Base-by-base conservation (phyloP, 2,113 vertebrate species). In the Percina caprodes region DNA sequence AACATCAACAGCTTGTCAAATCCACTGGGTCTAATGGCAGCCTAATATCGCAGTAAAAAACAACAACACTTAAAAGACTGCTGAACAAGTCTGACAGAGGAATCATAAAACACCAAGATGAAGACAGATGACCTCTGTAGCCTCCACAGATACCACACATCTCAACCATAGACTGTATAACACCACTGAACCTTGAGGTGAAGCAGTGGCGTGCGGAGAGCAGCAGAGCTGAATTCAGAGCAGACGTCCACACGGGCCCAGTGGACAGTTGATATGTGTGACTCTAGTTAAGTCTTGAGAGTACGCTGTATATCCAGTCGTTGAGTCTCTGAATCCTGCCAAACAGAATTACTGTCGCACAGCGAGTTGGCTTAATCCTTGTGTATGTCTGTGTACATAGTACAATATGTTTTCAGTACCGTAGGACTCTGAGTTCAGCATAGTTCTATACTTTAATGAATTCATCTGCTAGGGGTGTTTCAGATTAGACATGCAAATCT, bases 321-420 rank as follows among this genome's bases (percentile, higher is more conserved):
- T 66, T 56, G 61, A 83, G 71, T 83, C 74, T 73, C 49, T 56
- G 58, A 80, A 21, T 71, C 60, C 71, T 82, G 83, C 69, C 83
- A 86, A 66, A 78, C 67, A 85, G 78, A 84, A 69, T 77, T 70
- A 76, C 52, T 79, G 83, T 89, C 56, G 63, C 12, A 79, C 73
- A 60, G 68, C 74, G 70, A 84, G 55, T 55, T 71, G 71, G 68
- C 74, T 67, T 35, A 42, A 6, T 71, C 55, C 21, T 14, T 71
- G 51, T 60, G 23, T 73, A 76, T 60, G 56, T 72, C 35, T 70
- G 48, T 45, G 39, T 72, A 39, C 45, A 65, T 46, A 42, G 39
- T 68, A 69, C 42, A 45, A 35, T 60, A 59, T 81, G 74, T 46
- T 84, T 72, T 77, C 39, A 79, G 66, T 35, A 74, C 59, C 78